Base-by-base conservation (phyloP, 2,888 invertebrate species). In the Pachydiplax longipennis region DNA sequence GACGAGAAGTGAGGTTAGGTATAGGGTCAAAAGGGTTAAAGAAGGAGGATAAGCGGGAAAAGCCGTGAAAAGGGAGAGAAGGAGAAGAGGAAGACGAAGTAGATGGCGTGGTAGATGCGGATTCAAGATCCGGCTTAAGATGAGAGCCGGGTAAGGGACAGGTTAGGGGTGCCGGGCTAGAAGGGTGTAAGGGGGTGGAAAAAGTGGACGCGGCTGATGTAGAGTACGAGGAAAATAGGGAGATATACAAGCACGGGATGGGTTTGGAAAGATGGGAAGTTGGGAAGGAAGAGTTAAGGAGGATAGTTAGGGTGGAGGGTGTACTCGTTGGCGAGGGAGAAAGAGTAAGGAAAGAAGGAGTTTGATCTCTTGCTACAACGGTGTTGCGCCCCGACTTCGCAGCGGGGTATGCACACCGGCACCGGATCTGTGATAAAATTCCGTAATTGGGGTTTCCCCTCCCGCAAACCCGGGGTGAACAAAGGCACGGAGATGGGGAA, bases 391-490 rank as follows among this genome's bases (percentile, higher is more conserved):
- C 37, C 87, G 61, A 61, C 61, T 87, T 31, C 87, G 61, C 87
- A 31, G 87, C 65, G 61, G 87, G 87, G 37, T 37, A 35, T 37
- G 87, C 61, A 87, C 87, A 61, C n/a, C 35, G 53, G 35, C 58
- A 58, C 83, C 35, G 87, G 37, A 58, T 87, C 37, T 61, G 87
- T 87, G 87, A 87, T 87, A 87, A 65, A 87, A 87, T 58, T 58
- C 87, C 87, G 87, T 87, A 87, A 87, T 87, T 87, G 87, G 87
- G 61, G 58, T 87, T 87, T 65, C 58, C 87, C 87, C 53, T 37
- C 37, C 37, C 35, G 83, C 82, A 83, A 48, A 65, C 73, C 2
- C 25, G 73, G 25, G 25, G 12, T 12, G 73, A 73, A 73, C 73
- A 73, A 73, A 73, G 73, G 73, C 31, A 73, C 22, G n/a, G 65